These are phyloP conservation scores for Axis porcinus DNA, from an alignment of 2,113 vertebrate species.

Conservation along the genomic window DNA sequence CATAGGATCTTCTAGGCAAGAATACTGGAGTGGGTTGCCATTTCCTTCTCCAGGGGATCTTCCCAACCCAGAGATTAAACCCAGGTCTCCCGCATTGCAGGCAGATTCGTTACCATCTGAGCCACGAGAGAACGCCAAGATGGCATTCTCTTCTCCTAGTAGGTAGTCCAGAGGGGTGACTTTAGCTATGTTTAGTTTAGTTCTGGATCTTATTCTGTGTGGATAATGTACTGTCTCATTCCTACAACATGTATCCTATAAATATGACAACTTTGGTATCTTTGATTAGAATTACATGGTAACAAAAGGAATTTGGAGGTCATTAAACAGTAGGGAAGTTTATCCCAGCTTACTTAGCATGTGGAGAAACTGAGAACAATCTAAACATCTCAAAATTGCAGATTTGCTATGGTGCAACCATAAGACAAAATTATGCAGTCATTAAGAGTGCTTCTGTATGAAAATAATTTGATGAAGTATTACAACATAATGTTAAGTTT, in stretches of 20 bases:
- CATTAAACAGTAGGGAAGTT: not conserved
- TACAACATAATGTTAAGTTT: constrained; percentile 13
- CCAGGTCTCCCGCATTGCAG: not conserved
- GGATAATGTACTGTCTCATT: not conserved
- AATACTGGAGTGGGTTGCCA: not conserved
- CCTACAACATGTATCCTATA: not conserved
- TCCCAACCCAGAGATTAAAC: not conserved
- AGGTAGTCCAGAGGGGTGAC: not conserved
- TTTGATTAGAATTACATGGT: not conserved
- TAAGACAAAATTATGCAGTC: not conserved
- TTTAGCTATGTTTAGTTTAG: constrained; percentile 23
- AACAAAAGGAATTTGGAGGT: constrained; percentile 29
- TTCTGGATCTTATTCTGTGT: not conserved
- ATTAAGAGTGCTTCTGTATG: not conserved
- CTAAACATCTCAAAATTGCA: constrained; percentile 1
- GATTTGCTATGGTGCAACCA: not conserved
- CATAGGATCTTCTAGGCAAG: not conserved
- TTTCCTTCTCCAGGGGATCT: not conserved
- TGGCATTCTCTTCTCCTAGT: not conserved
- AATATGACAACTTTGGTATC: not conserved
- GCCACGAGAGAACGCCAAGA: not conserved
- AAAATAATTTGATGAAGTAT: not conserved
- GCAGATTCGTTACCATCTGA: no score
- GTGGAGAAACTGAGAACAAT: not conserved
- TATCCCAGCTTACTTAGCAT: not conserved